These are phyloP conservation scores for Bujurquina vittata DNA, from an alignment of 2,113 vertebrate species.

Conservation along the genomic window DNA sequence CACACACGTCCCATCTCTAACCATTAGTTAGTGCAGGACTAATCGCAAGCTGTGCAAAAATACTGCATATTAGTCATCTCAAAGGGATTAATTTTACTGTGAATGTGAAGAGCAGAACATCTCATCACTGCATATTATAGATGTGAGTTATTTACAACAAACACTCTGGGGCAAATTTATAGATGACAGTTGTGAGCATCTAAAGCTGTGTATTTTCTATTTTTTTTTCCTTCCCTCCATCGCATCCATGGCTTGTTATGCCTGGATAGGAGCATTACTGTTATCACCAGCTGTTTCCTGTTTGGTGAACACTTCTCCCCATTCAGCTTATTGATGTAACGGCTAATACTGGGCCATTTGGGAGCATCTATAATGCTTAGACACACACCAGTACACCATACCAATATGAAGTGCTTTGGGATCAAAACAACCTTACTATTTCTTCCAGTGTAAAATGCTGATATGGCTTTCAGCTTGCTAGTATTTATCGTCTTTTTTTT, in stretches of 20 bases:
- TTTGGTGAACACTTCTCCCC: conserved; percentile 53
- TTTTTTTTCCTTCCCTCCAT: neutral
- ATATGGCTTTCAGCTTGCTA: conserved; percentile 45
- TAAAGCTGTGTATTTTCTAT: conserved; percentile 33
- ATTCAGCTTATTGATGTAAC: conserved; percentile 57
- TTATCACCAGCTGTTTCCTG: conserved; percentile 66
- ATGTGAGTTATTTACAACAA: conserved; percentile 45
- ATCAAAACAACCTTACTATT: conserved; percentile 66
- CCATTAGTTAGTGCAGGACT: conserved; percentile 32
- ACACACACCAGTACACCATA: conserved; percentile 50
- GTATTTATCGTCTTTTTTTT: conserved; percentile 50
- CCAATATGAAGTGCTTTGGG: conserved; percentile 68
- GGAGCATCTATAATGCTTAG: conserved; percentile 60
- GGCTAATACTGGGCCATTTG: conserved; percentile 57
- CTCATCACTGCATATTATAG: conserved; percentile 39
- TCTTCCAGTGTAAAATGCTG: conserved; percentile 54
- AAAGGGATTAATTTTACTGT: conserved; percentile 63
- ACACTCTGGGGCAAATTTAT: conserved; percentile 12
- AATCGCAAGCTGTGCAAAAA: conserved; percentile 53
- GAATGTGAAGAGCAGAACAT: conserved; percentile 55
- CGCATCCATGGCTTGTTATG: conserved; percentile 32
- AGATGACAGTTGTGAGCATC: conserved; percentile 33
- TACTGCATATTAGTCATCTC: conserved; percentile 61
- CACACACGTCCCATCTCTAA: conserved; percentile 1
- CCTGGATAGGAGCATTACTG: conserved; percentile 40